These are phyloP conservation scores for Polyommatus icarus DNA, from an alignment of 2,888 invertebrate genomes.

Conservation along the genomic window DNA sequence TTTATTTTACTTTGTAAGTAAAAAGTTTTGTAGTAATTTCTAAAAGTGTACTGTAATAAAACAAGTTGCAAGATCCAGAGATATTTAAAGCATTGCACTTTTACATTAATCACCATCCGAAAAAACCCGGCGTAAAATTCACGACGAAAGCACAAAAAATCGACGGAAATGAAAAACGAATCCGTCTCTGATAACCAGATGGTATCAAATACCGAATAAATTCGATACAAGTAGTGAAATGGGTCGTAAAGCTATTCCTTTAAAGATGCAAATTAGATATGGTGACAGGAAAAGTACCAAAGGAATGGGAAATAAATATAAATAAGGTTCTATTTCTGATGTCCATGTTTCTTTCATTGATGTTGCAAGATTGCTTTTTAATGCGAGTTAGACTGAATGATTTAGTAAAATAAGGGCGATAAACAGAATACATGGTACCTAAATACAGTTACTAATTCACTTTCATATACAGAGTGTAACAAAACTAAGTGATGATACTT, in stretches of 20 bases:
- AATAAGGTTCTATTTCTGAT: slow-evolving; percentile 10
- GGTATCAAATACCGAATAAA: slow-evolving; percentile 28
- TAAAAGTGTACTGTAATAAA: neutral
- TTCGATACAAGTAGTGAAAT: slow-evolving; percentile 27
- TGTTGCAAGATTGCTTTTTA: slow-evolving; percentile 5
- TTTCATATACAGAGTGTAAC: too few species aligned
- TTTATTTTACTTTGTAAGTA: neutral
- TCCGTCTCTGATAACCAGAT: slow-evolving; percentile 14
- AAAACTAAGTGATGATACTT: too few species aligned
- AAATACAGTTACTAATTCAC: too few species aligned
- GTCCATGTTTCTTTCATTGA: slow-evolving; percentile 5
- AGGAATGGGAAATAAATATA: slow-evolving; percentile 26
- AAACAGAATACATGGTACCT: too few species aligned
- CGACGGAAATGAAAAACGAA: slow-evolving; percentile 25
- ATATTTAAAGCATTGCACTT: neutral
- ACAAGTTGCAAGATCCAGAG: neutral
- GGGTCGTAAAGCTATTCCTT: slow-evolving; percentile 29
- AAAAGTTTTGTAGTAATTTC: neutral
- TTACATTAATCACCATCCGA: slow-evolving; percentile 3
- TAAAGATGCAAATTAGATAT: slow-evolving; percentile 24
- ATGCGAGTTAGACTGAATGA: neutral
- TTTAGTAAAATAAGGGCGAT: neutral
- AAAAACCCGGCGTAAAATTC: neutral
- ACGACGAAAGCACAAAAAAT: slow-evolving; percentile 15
- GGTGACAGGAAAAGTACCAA: slow-evolving; percentile 18